Conservation (phyloP, 2,797 vertebrate species). For the Megaceryle alcyon region DNA sequence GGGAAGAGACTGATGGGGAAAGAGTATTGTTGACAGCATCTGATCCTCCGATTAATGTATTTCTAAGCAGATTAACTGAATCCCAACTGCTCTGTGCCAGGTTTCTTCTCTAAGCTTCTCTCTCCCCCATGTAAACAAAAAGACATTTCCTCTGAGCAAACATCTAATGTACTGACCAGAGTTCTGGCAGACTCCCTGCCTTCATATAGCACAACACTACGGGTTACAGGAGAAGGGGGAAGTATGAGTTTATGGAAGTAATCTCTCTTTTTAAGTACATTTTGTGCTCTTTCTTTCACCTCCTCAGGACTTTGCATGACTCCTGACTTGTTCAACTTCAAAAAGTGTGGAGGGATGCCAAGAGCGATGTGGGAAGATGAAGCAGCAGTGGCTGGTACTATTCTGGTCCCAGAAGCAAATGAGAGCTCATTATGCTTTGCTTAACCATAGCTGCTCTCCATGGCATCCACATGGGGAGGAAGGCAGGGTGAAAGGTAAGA, state of each 20-base stretch:
- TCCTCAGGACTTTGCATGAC: not conserved
- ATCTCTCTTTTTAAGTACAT: not conserved
- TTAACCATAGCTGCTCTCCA: constrained; percentile 23
- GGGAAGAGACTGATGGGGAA: constrained; percentile 55
- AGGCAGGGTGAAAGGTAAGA: not conserved
- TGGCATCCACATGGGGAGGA: not conserved
- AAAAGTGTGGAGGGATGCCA: not conserved
- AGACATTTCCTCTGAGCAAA: constrained; percentile 58
- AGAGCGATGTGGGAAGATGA: not conserved
- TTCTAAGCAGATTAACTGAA: constrained; percentile 84
- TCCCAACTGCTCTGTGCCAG: constrained; percentile 80
- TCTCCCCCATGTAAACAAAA: constrained; percentile 66
- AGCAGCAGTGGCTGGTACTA: not conserved
- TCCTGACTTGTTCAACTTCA: not conserved
- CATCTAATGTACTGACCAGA: not conserved
- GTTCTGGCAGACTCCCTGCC: not conserved
- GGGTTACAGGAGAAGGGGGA: not conserved
- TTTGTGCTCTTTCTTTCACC: not conserved
- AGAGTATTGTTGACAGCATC: constrained; percentile 75
- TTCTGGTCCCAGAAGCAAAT: not conserved
- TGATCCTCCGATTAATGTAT: constrained; percentile 80
- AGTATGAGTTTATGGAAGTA: not conserved
- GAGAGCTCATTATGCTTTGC: constrained; percentile 8
- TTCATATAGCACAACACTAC: not conserved
- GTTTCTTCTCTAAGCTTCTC: constrained; percentile 77